Conservation (phyloP, 1,140 invertebrate genomes). For the Nymphalis io region DNA sequence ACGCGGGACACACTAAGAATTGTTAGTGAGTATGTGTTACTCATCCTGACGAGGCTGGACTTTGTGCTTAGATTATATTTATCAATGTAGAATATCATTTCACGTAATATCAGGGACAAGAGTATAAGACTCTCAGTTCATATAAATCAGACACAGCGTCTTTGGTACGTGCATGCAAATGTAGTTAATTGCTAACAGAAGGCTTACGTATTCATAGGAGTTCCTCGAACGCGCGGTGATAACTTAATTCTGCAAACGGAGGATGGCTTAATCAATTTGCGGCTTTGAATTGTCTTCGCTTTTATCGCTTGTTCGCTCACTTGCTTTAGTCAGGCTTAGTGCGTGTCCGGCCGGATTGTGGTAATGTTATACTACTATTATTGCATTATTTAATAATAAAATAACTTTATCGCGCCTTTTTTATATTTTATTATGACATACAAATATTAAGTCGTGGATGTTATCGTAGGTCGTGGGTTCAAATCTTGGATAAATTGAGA, state of each 20-base stretch:
- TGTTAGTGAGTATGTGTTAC: no score
- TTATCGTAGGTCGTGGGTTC: no score
- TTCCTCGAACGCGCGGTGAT: conserved; percentile 24
- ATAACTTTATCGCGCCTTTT: no score
- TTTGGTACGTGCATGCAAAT: conserved; percentile 18
- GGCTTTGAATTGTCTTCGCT: conserved; percentile 28
- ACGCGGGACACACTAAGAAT: no score
- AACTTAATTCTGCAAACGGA: conserved; percentile 29
- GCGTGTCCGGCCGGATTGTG: not conserved
- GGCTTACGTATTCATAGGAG: conserved; percentile 28
- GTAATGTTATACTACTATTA: not conserved
- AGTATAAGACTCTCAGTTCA: not conserved
- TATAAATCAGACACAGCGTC: not conserved
- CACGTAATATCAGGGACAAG: not conserved
- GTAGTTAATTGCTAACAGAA: conserved; percentile 28
- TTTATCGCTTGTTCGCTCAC: conserved; percentile 25
- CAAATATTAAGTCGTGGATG: no score
- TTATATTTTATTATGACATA: no score
- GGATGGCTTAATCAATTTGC: conserved; percentile 29
- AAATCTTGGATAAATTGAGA: no score
- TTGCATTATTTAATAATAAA: no score
- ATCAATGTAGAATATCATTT: not conserved
- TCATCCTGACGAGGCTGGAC: no score
- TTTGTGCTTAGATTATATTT: no score
- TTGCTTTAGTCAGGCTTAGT: not conserved